Percentiles rank a stretch among this genome's conserved stretches.
phyloP scores from a whole-genome alignment of 2,113 vertebrate species.

The Enhydra lutris region DNA sequence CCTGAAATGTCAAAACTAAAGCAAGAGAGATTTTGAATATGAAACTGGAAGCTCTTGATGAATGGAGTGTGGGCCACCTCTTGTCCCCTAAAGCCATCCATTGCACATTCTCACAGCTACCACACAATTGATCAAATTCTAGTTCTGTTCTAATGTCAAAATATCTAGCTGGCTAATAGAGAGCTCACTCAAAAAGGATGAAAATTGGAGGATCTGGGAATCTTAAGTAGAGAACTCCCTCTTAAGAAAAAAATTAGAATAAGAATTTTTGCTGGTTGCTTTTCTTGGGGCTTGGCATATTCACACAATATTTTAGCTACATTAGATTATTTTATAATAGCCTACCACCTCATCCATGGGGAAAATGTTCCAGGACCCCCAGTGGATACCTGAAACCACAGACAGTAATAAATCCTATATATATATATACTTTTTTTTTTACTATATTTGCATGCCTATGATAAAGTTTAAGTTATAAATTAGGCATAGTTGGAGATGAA shows the following conservation, averaged over 20 bases:
- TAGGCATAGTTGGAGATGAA: neutral
- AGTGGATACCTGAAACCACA: neutral
- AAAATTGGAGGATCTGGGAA: neutral
- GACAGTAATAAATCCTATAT: neutral
- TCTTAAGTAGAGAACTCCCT: neutral
- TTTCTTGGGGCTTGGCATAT: neutral
- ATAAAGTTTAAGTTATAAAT: neutral
- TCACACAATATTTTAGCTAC: neutral
- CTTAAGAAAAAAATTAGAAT: neutral
- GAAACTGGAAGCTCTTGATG: neutral
- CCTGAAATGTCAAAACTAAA: slow-evolving; percentile 32
- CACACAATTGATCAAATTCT: neutral
- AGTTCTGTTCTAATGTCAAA: neutral
- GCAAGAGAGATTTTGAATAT: neutral
- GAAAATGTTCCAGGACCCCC: neutral
- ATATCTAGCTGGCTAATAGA: neutral
- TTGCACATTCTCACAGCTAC: neutral
- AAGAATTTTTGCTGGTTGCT: neutral
- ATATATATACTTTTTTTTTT: too few relatives aligned
- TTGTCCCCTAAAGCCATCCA: neutral
- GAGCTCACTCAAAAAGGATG: neutral
- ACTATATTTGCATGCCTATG: neutral
- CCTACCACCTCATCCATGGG: neutral
- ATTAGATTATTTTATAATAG: neutral
- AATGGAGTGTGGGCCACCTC: neutral